Evolutionary conservation across 2,888 invertebrate species (phyloP), one percentile per base, ranked within the genome.

Genomic region (Ophion ventricosus): DNA sequence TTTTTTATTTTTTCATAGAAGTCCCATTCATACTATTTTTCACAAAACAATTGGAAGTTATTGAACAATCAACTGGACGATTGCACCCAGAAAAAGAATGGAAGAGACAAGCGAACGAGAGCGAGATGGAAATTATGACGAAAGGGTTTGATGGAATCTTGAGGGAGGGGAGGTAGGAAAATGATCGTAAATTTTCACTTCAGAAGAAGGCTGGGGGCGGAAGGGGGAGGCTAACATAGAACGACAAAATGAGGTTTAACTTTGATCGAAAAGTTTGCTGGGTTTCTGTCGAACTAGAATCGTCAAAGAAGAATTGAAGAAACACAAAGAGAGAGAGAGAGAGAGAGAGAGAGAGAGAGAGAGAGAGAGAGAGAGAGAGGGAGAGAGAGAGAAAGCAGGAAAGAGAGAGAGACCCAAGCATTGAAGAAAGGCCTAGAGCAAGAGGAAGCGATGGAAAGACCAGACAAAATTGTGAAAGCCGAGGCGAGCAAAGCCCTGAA

Each of bases 241-340:
- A 67, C 72, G 59, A 25, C 40, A 23, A 23, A 75, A 75, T 64
- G 70, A 75, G 54, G 76, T 80, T 76, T 73, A 69, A 74, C 69
- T 70, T 56, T 56, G 80, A 84, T 80, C 80, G 66, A 54, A 81
- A 78, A 82, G 84, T 84, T 84, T 73, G 57, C 40, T 40, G 57
- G 56, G 54, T 54, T 82, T 73, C 63, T 72, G 64, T 56, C 63
- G 72, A n/a, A 40, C 26, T 61, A 35, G 40, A 26, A 56, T 26
- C 3, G 43, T 35, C 8, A 49, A 49, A 20, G 26, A 59, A 57
- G 56, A 54, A 64, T 49, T 25, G 23, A 75, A 67, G 35, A 2
- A 20, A 10, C 49, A 25, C 49, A 75, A 23, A 20, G 25, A 61
- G 40, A 61, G 43, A 43, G 43, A 11, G 23, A 26, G 64, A 20